These are phyloP conservation scores for Acrobasis consociella DNA, from an alignment of 2,888 invertebrate genomes.

Conservation along the genomic window DNA sequence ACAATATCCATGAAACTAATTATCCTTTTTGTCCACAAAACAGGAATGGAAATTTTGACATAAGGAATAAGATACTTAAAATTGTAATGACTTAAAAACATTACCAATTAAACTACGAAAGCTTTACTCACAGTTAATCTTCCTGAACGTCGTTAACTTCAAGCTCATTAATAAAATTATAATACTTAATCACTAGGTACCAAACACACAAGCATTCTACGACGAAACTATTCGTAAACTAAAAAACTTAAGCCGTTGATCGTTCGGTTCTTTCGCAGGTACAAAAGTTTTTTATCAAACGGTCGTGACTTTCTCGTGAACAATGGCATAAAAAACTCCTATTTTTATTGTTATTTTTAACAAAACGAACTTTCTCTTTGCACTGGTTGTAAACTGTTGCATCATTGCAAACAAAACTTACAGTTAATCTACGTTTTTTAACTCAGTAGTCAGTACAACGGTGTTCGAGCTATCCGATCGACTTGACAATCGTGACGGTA, in stretches of 20 bases:
- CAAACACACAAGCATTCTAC: conserved; percentile 63
- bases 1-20: too few species aligned
- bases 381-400: conserved; percentile 56
- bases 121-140: conserved; percentile 14
- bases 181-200: conserved; percentile 10
- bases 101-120: not conserved
- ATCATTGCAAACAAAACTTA: conserved; percentile 33
- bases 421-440: conserved; percentile 41
- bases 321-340: conserved; percentile 63
- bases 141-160: not conserved
- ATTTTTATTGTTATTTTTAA: conserved; percentile 55
- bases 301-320: conserved; percentile 71
- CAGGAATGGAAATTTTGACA: too few species aligned
- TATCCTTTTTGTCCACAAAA: too few species aligned
- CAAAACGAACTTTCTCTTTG: conserved; percentile 69
- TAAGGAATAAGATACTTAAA: too few species aligned
- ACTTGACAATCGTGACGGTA: conserved; percentile 78
- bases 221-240: conserved; percentile 63
- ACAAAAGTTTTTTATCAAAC: conserved; percentile 63
- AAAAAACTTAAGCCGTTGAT: conserved; percentile 68
- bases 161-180: not conserved
- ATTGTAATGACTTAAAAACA: too few species aligned
- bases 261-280: conserved; percentile 60
- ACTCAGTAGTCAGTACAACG: conserved; percentile 58
- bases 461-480: conserved; percentile 76